Percentiles rank a stretch among this genome's conserved stretches.
Conservation (phyloP, 2,888 invertebrate species). For the Cryptosula pallasiana region DNA sequence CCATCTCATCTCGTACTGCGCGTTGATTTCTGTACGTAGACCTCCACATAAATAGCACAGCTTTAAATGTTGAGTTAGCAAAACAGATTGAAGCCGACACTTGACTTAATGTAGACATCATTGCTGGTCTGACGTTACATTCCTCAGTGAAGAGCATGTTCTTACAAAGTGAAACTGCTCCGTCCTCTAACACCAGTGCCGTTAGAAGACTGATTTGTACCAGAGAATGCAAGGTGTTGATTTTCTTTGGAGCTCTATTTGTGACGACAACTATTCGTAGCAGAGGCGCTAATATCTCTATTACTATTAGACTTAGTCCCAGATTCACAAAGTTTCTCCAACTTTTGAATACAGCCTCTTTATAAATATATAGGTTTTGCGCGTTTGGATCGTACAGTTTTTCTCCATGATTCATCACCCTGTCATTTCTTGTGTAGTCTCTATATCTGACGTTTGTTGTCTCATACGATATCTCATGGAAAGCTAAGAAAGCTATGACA, state of each 20-base stretch:
- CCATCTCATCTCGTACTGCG: slow-evolving; percentile 13
- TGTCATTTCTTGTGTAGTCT: not conserved
- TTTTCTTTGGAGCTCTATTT: slow-evolving; percentile 1
- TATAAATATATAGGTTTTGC: not conserved
- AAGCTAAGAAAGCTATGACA: not conserved
- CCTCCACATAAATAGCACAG: slow-evolving; percentile 9
- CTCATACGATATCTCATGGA: not conserved
- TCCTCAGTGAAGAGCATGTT: slow-evolving; percentile 21
- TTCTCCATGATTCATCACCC: not conserved
- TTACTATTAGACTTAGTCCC: not conserved
- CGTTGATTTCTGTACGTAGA: slow-evolving; percentile 8
- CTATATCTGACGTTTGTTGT: not conserved
- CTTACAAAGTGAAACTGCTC: slow-evolving; percentile 4
- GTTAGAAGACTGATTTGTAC: slow-evolving; percentile 5
- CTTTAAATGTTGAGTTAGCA: not conserved
- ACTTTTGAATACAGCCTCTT: not conserved
- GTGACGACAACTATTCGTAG: not conserved
- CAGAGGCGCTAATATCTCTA: not conserved
- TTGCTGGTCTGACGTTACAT: not conserved
- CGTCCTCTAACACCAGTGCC: not conserved
- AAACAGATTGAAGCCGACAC: not conserved
- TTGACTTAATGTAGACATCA: not conserved
- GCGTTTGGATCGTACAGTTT: not conserved
- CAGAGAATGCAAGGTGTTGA: slow-evolving; percentile 10
- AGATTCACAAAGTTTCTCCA: slow-evolving; percentile 12